Evolutionary conservation across 2,113 vertebrate genomes (phyloP).

Genomic region (Mola mola): DNA sequence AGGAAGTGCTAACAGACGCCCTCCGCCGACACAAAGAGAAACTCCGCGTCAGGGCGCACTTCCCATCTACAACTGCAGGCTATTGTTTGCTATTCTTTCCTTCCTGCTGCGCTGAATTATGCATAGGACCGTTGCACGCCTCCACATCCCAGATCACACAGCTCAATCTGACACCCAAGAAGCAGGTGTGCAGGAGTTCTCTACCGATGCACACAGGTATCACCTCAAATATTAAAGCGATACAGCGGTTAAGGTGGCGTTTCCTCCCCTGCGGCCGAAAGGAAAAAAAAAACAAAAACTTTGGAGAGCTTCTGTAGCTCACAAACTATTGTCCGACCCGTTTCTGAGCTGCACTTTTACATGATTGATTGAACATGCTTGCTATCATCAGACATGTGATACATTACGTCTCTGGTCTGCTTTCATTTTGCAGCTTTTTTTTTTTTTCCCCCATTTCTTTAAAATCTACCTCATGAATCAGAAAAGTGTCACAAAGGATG

Average conservation of each 20-base stretch:
- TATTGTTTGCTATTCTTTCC: slow-evolving; percentile 54
- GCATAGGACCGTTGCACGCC: slow-evolving; percentile 40
- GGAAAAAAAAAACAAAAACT: too few species aligned
- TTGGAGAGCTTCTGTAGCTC: too few species aligned
- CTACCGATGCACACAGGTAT: background rate
- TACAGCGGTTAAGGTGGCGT: background rate
- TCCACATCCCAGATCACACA: slow-evolving; percentile 37
- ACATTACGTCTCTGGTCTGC: too few species aligned
- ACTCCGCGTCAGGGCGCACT: slow-evolving; percentile 33
- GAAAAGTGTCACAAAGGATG: too few species aligned
- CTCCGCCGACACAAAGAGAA: slow-evolving; percentile 19
- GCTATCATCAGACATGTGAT: too few species aligned
- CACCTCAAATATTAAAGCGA: background rate
- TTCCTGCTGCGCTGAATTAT: slow-evolving; percentile 58
- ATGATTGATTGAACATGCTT: too few species aligned
- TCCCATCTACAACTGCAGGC: slow-evolving; percentile 40
- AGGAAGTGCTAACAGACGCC: background rate
- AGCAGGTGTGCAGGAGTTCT: slow-evolving; percentile 21
- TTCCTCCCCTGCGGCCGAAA: background rate
- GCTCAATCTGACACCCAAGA: slow-evolving; percentile 40
- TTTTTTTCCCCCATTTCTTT: too few species aligned
- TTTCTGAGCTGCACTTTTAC: too few species aligned
- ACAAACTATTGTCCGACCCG: too few species aligned
- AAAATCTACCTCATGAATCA: too few species aligned
- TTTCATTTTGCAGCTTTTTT: too few species aligned